Conservation (phyloP, 2,888 invertebrate genomes). For the Arrhopalites spinosus region DNA sequence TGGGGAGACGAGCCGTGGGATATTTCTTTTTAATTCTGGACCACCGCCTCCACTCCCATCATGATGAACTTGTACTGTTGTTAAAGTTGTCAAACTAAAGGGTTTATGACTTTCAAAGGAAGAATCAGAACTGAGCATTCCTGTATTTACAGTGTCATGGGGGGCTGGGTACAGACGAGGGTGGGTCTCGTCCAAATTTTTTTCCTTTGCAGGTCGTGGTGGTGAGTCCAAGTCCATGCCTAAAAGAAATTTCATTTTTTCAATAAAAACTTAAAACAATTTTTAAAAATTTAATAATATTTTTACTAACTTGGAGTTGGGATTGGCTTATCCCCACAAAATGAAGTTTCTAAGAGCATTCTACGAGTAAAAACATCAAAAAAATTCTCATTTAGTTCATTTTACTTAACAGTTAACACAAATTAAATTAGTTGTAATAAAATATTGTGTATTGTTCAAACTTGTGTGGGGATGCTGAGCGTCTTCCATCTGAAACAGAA, state of each 20-base stretch:
- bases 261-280: no score
- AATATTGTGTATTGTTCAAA: no score
- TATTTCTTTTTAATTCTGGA: not conserved
- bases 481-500: constrained; percentile 47
- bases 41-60: constrained; percentile 32
- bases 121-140: constrained; percentile 38
- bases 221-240: constrained; percentile 58
- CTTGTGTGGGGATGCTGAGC: constrained; percentile 76
- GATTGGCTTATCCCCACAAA: constrained; percentile 83
- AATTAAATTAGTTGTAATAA: no score
- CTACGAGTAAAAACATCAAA: constrained; percentile 60
- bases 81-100: constrained; percentile 37
- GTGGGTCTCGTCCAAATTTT: constrained; percentile 29
- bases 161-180: not conserved
- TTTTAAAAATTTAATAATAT: no score
- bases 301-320: constrained; percentile 60
- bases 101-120: constrained; percentile 40
- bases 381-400: no score
- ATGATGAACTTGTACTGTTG: constrained; percentile 51
- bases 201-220: constrained; percentile 25
- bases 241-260: no score
- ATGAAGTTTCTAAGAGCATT: constrained; percentile 86
- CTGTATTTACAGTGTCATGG: not conserved
- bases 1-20: constrained; percentile 38
- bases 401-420: no score